phyloP scores from a whole-genome alignment of 2,113 vertebrate genomes.

The Triplophysa dalaica region DNA sequence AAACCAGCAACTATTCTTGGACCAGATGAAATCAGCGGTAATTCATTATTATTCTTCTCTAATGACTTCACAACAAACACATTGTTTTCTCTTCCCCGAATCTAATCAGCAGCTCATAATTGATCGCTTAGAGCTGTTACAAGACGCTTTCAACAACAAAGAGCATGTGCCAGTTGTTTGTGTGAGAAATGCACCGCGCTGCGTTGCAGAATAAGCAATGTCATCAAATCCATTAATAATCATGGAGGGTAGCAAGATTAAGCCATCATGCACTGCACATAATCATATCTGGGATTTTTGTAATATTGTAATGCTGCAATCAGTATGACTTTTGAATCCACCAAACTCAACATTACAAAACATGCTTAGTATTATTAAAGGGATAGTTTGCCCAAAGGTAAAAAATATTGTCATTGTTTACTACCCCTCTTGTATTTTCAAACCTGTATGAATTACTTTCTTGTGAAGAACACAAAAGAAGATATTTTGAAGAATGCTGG shows the following conservation, averaged over 20 bases:
- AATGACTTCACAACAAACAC: conserved; percentile 31
- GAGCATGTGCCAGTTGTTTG: neutral
- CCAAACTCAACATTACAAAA: neutral
- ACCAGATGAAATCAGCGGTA: conserved; percentile 14
- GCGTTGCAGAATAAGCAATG: neutral
- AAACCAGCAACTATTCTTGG: neutral
- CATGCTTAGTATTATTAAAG: neutral
- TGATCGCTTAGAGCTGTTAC: conserved; percentile 20
- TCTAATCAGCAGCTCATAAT: conserved; percentile 43
- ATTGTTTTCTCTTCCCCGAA: conserved; percentile 30
- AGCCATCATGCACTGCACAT: neutral
- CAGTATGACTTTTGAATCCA: neutral
- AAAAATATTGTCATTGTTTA: no score
- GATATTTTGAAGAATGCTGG: no score
- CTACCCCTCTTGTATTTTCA: no score
- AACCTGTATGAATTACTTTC: no score
- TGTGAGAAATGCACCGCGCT: neutral
- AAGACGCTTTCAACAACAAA: conserved; percentile 18
- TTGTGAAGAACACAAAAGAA: no score
- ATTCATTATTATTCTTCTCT: conserved; percentile 39
- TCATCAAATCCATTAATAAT: neutral
- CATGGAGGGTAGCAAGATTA: neutral
- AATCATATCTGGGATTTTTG: neutral
- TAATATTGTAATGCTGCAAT: neutral
- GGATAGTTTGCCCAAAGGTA: no score